Evolutionary conservation across 2,113 vertebrate genomes (phyloP).

Genomic region (Anoplopoma fimbria): DNA sequence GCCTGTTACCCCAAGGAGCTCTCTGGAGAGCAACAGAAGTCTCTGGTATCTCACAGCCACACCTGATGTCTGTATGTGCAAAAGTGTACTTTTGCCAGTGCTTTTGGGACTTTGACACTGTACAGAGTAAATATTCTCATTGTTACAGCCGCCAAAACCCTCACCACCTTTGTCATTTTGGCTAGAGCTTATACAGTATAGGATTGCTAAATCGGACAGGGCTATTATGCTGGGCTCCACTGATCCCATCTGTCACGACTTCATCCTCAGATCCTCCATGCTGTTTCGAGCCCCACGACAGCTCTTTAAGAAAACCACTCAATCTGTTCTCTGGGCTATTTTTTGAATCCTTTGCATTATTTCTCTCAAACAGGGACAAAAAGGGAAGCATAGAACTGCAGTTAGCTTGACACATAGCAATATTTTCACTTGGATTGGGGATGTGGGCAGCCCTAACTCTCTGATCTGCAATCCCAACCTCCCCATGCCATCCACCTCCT

Average conservation of each 20-base stretch:
- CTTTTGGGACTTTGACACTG: constrained; percentile 21
- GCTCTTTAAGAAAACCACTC: constrained; percentile 73
- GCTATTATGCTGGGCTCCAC: constrained; percentile 55
- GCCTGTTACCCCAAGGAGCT: constrained; percentile 7
- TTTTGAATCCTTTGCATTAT: constrained; percentile 53
- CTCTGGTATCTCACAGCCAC: constrained; percentile 34
- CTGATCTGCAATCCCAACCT: constrained; percentile 17
- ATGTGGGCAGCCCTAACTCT: not conserved
- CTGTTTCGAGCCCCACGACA: constrained; percentile 60
- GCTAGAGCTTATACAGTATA: constrained; percentile 26
- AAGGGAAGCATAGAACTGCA: not conserved
- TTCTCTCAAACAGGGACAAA: not conserved
- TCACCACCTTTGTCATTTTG: constrained; percentile 36
- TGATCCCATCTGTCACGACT: constrained; percentile 77
- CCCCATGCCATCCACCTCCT: constrained; percentile 36
- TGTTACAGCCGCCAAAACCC: constrained; percentile 17
- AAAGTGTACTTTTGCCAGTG: not conserved
- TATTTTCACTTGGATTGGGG: not conserved
- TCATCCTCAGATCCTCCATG: constrained; percentile 64
- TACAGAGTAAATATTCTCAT: constrained; percentile 33
- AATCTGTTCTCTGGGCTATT: constrained; percentile 75
- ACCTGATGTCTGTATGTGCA: constrained; percentile 22
- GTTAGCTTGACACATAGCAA: not conserved
- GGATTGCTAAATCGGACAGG: constrained; percentile 61
- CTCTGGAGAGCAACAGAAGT: constrained; percentile 33